phyloP scores from a whole-genome alignment of 2,797 vertebrate genomes.

The Lophius americanus region DNA sequence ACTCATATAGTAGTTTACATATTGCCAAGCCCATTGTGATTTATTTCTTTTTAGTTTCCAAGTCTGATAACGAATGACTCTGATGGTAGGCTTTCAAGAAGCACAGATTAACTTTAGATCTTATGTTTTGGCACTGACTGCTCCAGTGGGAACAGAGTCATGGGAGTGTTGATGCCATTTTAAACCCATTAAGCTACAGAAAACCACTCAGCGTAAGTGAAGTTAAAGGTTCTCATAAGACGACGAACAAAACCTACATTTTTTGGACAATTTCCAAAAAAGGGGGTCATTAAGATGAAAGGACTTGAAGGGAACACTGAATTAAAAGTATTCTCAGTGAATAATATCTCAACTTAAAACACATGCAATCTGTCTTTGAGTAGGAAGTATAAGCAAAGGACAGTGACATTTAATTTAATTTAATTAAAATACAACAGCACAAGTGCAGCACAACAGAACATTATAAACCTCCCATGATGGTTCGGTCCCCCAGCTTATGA shows the following conservation, averaged over 20 bases:
- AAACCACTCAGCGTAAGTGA: constrained; percentile 3
- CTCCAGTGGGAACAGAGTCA: constrained; percentile 1
- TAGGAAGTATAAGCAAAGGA: constrained; percentile 31
- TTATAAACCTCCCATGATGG: constrained; percentile 23
- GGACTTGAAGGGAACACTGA: not conserved
- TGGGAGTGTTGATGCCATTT: not conserved
- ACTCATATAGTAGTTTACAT: not conserved
- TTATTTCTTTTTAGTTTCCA: constrained; percentile 6
- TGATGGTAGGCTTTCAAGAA: not conserved
- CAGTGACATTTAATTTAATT: constrained; percentile 32
- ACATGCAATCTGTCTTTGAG: not conserved
- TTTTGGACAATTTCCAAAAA: not conserved
- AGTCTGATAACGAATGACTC: constrained; percentile 1
- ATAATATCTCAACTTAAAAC: not conserved
- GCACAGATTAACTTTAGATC: constrained; percentile 10
- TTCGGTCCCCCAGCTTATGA: constrained; percentile 31
- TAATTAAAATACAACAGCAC: constrained; percentile 40
- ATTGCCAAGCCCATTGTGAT: not conserved
- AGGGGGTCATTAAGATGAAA: not conserved
- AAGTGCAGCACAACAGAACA: constrained; percentile 14
- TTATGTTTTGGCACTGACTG: constrained; percentile 2
- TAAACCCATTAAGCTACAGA: not conserved
- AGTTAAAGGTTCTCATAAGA: not conserved
- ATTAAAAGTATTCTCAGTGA: not conserved
- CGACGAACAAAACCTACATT: not conserved